Conservation (phyloP, 2,888 invertebrate species). For the Dolichomitus sp. region DNA sequence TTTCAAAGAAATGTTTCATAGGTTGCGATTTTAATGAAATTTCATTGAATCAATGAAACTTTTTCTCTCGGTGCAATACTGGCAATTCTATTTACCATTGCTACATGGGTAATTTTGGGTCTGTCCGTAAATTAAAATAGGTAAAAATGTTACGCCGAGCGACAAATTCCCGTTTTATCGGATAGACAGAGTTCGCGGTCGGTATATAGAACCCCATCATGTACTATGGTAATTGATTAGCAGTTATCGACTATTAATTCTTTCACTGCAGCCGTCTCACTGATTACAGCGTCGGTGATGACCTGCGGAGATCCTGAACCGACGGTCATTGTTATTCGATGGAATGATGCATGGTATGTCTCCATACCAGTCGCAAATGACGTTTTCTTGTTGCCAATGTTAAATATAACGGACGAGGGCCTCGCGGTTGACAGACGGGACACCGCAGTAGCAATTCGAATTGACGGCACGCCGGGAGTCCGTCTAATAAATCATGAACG, state of each 20-base stretch:
- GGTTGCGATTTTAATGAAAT: no score
- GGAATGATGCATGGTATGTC: constrained; percentile 28
- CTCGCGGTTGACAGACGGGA: constrained; percentile 57
- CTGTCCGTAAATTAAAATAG: no score
- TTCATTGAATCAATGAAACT: no score
- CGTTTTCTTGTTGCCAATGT: constrained; percentile 27
- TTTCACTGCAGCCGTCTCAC: constrained; percentile 4
- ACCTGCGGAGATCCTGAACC: background rate
- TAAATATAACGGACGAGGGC: constrained; percentile 31
- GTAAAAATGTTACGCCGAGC: no score
- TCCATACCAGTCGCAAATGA: constrained; percentile 28
- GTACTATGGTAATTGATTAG: background rate
- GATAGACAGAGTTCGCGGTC: no score
- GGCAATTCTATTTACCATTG: no score
- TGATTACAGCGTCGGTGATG: constrained; percentile 4
- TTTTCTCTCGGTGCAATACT: no score
- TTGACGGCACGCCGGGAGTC: constrained; percentile 61
- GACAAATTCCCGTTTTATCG: no score
- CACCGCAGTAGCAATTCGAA: constrained; percentile 66
- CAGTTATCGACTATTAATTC: constrained; percentile 3
- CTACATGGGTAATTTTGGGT: no score
- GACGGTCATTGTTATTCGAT: constrained; percentile 7
- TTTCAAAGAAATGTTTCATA: no score
- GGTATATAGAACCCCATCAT: no score
- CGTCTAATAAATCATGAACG: constrained; percentile 73